Conservation (phyloP, 1,140 invertebrate species). For the Phortica variegata region DNA sequence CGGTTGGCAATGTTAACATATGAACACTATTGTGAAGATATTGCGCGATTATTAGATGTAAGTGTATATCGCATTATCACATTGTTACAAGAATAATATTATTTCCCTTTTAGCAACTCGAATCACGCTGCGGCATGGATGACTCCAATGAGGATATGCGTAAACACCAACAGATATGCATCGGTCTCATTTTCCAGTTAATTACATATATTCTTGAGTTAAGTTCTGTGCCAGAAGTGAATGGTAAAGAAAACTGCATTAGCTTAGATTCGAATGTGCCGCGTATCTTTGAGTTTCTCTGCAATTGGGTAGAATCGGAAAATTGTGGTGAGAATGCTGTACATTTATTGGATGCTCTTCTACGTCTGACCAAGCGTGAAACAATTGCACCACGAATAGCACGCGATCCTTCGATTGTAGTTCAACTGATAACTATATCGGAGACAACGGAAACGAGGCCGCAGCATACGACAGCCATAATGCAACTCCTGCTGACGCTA, state of each 20-base stretch:
- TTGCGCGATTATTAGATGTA: slow-evolving; percentile 43
- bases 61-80: not conserved
- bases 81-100: not conserved
- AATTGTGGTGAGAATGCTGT: slow-evolving; percentile 39
- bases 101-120: slow-evolving; percentile 33
- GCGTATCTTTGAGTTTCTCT: slow-evolving; percentile 36
- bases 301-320: slow-evolving; percentile 39
- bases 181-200: slow-evolving; percentile 35
- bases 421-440: slow-evolving; percentile 31
- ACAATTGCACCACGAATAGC: slow-evolving; percentile 32
- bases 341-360: slow-evolving; percentile 27
- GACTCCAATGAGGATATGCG: slow-evolving; percentile 57
- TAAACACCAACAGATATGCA: slow-evolving; percentile 42
- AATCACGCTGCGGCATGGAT: slow-evolving; percentile 26
- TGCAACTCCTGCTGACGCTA: slow-evolving; percentile 34
- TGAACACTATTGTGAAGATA: slow-evolving; percentile 38
- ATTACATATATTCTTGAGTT: slow-evolving; percentile 36
- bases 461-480: slow-evolving; percentile 26
- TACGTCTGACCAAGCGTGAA: slow-evolving; percentile 28
- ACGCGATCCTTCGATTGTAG: slow-evolving; percentile 28
- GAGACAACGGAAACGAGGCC: slow-evolving; percentile 36
- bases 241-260: slow-evolving; percentile 24
- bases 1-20: slow-evolving; percentile 43
- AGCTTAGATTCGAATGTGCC: slow-evolving; percentile 42
- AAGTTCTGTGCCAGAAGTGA: slow-evolving; percentile 2